Conservation (phyloP, 64 coral and sea anemone species). For the Astreopora myriophthalma region DNA sequence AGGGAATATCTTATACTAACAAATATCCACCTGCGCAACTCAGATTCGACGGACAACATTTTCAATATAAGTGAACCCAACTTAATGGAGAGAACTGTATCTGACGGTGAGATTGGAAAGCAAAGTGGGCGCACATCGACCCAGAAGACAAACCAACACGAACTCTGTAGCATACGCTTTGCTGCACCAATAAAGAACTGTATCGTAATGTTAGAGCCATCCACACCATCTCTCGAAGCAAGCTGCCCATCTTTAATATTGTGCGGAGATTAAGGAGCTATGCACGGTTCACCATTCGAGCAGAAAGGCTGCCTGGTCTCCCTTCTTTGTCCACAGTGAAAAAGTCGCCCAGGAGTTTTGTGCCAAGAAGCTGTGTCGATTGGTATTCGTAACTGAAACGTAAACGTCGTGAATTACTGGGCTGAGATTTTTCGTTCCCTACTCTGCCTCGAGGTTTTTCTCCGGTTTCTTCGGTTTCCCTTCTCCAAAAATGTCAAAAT, state of each 20-base stretch:
- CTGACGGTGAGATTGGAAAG: constrained; percentile 14
- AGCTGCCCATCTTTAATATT: constrained; percentile 27
- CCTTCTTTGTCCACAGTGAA: constrained; percentile 8
- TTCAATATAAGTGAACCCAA: neutral
- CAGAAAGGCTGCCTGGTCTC: constrained; percentile 34
- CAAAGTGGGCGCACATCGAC: constrained; percentile 28
- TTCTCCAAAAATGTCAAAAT: too few species aligned
- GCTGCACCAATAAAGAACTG: constrained; percentile 18
- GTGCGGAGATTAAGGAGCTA: constrained; percentile 48
- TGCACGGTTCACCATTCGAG: constrained; percentile 23
- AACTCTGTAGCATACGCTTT: constrained; percentile 24
- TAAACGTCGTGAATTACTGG: too few species aligned
- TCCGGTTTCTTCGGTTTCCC: too few species aligned
- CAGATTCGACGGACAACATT: constrained; percentile 34
- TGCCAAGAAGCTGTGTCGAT: neutral
- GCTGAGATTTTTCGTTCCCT: too few species aligned
- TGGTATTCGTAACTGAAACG: neutral
- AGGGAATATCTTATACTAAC: constrained; percentile 41
- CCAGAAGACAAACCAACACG: constrained; percentile 47
- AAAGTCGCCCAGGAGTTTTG: constrained; percentile 23
- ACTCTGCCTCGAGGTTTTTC: too few species aligned
- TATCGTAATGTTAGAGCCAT: constrained; percentile 44
- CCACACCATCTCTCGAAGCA: constrained; percentile 14
- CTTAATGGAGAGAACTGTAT: constrained; percentile 49
- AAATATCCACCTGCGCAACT: neutral